A percentile compares a stretch with the other conserved stretches of the same genome.
These are phyloP conservation scores for Tragopan temminckii DNA, from an alignment of 2,797 vertebrate species.

Conservation along the genomic window DNA sequence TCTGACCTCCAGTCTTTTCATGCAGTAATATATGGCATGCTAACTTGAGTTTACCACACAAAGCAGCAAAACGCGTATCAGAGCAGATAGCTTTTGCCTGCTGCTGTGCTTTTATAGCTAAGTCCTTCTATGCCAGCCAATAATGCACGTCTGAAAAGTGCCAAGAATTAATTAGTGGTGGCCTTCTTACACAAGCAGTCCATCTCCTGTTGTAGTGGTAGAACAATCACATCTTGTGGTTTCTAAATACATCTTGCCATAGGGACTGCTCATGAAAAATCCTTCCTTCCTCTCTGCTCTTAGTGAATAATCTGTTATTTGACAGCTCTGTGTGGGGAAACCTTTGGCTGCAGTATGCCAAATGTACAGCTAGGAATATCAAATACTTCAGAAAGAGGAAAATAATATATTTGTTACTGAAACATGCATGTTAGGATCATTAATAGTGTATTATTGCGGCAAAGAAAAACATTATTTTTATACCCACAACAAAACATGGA, in stretches of 20 bases:
- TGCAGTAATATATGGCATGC: not conserved
- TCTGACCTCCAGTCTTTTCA: not conserved
- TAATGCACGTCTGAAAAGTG: not conserved
- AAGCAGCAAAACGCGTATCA: not conserved
- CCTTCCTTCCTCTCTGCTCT: not conserved
- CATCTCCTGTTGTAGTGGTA: not conserved
- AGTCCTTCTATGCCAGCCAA: not conserved
- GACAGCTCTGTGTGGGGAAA: not conserved
- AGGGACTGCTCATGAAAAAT: not conserved
- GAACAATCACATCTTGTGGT: not conserved
- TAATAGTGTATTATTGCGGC: not conserved
- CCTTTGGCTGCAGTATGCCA: not conserved
- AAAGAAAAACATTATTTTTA: conserved; percentile 82
- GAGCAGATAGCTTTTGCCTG: not conserved
- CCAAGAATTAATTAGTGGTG: not conserved
- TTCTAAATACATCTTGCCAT: not conserved
- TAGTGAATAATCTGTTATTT: not conserved
- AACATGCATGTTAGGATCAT: not conserved
- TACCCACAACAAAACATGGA: conserved; percentile 99
- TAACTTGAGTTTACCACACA: not conserved
- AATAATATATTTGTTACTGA: not conserved
- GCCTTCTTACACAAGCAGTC: not conserved
- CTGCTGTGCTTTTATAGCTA: not conserved
- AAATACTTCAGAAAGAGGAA: not conserved
- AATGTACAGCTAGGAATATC: not conserved